phyloP scores from a whole-genome alignment of 2,113 vertebrate genomes.

The Melanerpes aurifrons region DNA sequence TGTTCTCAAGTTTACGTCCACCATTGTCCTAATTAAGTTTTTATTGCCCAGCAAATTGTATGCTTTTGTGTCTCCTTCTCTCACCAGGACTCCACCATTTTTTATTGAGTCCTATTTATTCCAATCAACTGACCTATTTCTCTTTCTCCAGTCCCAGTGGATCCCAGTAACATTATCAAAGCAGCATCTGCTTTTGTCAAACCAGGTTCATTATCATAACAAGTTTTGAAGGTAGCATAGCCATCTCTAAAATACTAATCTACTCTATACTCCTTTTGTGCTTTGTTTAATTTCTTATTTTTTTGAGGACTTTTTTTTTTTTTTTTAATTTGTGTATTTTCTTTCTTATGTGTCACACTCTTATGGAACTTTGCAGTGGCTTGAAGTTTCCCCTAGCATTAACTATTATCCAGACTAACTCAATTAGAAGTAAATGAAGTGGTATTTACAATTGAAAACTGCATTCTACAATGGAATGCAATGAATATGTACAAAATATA shows the following conservation, averaged over 20 bases:
- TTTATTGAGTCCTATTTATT: rapidly evolving
- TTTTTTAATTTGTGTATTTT: not conserved
- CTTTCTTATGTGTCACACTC: not conserved
- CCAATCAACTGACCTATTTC: not conserved
- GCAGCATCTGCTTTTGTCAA: not conserved
- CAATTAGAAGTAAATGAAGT: no score
- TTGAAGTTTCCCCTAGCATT: no score
- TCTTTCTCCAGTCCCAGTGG: not conserved
- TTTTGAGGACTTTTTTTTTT: not conserved
- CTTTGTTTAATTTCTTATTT: not conserved
- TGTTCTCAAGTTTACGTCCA: not conserved
- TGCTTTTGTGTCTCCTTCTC: not conserved
- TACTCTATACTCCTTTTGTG: not conserved
- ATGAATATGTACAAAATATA: no score
- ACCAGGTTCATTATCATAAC: not conserved
- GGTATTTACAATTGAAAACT: no score
- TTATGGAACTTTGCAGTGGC: no score
- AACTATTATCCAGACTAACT: no score
- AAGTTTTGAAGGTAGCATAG: not conserved
- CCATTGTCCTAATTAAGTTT: rapidly evolving
- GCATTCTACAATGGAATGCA: no score
- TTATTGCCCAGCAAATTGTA: not conserved
- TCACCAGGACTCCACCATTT: not conserved
- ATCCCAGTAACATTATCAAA: rapidly evolving
- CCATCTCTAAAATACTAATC: not conserved